Conservation (phyloP, 2,888 invertebrate species). For the Laspeyria flexula region DNA sequence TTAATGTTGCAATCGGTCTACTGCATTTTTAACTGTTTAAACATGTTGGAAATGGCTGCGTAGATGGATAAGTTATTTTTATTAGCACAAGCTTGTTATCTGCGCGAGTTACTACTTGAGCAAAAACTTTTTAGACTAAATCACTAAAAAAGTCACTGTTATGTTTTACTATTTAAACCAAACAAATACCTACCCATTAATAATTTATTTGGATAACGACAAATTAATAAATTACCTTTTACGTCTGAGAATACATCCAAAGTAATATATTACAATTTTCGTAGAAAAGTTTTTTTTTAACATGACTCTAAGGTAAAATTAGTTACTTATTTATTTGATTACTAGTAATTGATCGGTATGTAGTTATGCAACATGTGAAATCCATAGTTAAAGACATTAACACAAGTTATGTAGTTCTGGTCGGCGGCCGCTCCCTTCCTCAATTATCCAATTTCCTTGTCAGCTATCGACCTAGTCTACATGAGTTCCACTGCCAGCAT, state of each 20-base stretch:
- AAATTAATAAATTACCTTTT: too few species aligned
- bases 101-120: not conserved
- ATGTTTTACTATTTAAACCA: too few species aligned
- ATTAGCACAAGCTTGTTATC: not conserved
- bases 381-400: constrained; percentile 16
- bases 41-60: constrained; percentile 1
- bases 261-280: too few species aligned
- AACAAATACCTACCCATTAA: too few species aligned
- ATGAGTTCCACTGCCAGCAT: constrained; percentile 29
- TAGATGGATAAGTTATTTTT: not conserved
- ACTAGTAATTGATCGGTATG: not conserved
- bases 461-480: constrained; percentile 65
- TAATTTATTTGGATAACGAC: too few species aligned
- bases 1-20: constrained; percentile 19
- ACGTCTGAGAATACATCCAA: too few species aligned
- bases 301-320: too few species aligned
- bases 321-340: too few species aligned
- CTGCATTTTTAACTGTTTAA: constrained; percentile 5
- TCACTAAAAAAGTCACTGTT: too few species aligned
- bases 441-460: constrained; percentile 80
- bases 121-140: too few species aligned
- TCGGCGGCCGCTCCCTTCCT: constrained; percentile 73
- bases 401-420: constrained; percentile 21
- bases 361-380: constrained; percentile 21
- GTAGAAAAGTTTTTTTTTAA: too few species aligned